phyloP scores from a whole-genome alignment of 2,888 invertebrate species.

The Caenorhabditis sulstoni region DNA sequence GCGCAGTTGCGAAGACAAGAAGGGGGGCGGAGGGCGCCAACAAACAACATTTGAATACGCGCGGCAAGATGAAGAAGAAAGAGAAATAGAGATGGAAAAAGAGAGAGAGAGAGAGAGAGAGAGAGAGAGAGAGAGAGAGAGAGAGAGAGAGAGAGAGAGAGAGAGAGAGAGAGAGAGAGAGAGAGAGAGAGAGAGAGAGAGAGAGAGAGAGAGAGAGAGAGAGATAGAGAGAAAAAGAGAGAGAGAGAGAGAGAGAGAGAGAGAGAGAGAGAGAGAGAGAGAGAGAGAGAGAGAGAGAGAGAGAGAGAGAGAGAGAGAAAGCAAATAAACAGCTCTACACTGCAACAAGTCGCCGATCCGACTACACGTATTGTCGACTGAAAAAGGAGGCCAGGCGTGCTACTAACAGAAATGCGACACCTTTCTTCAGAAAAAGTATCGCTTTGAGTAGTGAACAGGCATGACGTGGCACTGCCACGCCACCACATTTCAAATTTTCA shows the following conservation, averaged over 20 bases:
- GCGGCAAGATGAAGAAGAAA: slow-evolving; percentile 24
- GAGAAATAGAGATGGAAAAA: not conserved
- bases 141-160: too few relatives aligned
- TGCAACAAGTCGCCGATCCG: slow-evolving; percentile 32
- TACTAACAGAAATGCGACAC: too few relatives aligned
- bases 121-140: slow-evolving; percentile 22
- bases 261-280: too few relatives aligned
- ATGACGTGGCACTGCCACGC: too few relatives aligned
- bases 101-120: slow-evolving; percentile 15
- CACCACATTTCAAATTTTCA: too few relatives aligned
- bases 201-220: slow-evolving; percentile 18
- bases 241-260: slow-evolving; percentile 11
- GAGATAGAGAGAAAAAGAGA: slow-evolving; percentile 4
- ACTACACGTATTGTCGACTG: too few relatives aligned
- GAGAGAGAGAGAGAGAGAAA: slow-evolving; percentile 9
- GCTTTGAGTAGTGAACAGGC: too few relatives aligned
- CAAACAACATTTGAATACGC: slow-evolving; percentile 57
- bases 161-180: slow-evolving; percentile 13
- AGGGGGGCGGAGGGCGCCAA: slow-evolving; percentile 11
- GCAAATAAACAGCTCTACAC: not conserved
- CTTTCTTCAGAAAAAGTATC: too few relatives aligned
- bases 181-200: slow-evolving; percentile 13
- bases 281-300: slow-evolving; percentile 5
- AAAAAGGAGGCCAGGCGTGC: too few relatives aligned
- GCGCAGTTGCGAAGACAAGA: slow-evolving; percentile 8